These are phyloP conservation scores for Callopanchax toddi DNA, from an alignment of 2,113 vertebrate species.

Conservation along the genomic window DNA sequence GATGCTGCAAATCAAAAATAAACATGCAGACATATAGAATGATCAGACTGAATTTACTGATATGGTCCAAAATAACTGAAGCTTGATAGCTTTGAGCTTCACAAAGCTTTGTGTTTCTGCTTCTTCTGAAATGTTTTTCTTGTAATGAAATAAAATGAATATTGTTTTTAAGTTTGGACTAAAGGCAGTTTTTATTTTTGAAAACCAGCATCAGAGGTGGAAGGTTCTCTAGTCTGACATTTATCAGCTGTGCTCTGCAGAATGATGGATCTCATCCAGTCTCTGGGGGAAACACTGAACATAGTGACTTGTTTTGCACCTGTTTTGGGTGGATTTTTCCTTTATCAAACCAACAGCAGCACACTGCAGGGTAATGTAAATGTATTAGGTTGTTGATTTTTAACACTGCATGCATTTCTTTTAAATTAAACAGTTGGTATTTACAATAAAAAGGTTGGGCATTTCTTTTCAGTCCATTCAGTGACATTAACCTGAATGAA, in stretches of 20 bases:
- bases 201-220: too few species aligned
- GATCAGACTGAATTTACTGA: too few species aligned
- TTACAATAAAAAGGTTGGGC: constrained; percentile 8
- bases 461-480: constrained; percentile 21
- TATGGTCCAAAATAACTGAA: too few species aligned
- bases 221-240: too few species aligned
- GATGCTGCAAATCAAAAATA: too few species aligned
- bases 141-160: too few species aligned
- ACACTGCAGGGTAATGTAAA: not conserved
- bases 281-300: not conserved
- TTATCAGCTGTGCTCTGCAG: not conserved
- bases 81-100: too few species aligned
- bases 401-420: constrained; percentile 31
- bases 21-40: too few species aligned
- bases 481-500: constrained; percentile 53
- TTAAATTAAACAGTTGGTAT: constrained; percentile 16
- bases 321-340: constrained; percentile 49
- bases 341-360: constrained; percentile 1
- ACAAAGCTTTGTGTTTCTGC: too few species aligned
- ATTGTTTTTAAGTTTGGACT: too few species aligned
- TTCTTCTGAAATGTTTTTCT: too few species aligned
- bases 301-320: not conserved
- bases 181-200: too few species aligned
- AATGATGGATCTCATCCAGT: not conserved
- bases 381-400: constrained; percentile 9